Evolutionary conservation across 2,113 vertebrate genomes (phyloP), one percentile per base, ranked within the genome.

Genomic region (Pelobates fuscus): DNA sequence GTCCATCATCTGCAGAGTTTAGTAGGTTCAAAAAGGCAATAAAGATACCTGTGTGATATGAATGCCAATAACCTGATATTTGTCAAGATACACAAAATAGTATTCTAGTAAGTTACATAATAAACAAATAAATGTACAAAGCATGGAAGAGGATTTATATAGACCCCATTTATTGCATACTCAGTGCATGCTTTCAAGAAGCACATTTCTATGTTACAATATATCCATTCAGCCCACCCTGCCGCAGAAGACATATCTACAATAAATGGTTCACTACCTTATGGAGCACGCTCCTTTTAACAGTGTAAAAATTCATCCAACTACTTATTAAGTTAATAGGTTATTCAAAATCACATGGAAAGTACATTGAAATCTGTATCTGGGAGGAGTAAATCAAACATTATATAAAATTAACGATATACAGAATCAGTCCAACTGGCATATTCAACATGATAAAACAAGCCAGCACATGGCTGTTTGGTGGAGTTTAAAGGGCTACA

Each of bases 131-230:
- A 10, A 37, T 5, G 32, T 37, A 37, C 32, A 37, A 37, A 37
- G 32, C 32, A 37, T 1, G 2, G 78, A 71, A 71, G 64, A 76
- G 78, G 82, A 89, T 71, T 75, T 55, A 80, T 24, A 80, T 66
- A 81, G 62, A 79, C 57, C 24, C 77, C 61, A 77, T 41, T 84
- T 84, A 87, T 70, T 84, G 77, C 80, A 81, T 81, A 81, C 83
- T 79, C 83, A 84, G 87, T 86, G 81, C 87, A 80, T 82, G 70
- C 78, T 80, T 81, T 85, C 79, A 79, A 52, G 78, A 81, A 87
- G 80, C 80, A 86, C 84, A 80, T 86, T 85, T 79, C 78, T 83
- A 55, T 57, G 81, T 79, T 87, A 71, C 77, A 80, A 20, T n/a
- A 65, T 75, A 76, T 43, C 69, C 37, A 77, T 60, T 79, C 58